Evolutionary conservation across 2,113 vertebrate species (phyloP).

Genomic region (Chionis minor): DNA sequence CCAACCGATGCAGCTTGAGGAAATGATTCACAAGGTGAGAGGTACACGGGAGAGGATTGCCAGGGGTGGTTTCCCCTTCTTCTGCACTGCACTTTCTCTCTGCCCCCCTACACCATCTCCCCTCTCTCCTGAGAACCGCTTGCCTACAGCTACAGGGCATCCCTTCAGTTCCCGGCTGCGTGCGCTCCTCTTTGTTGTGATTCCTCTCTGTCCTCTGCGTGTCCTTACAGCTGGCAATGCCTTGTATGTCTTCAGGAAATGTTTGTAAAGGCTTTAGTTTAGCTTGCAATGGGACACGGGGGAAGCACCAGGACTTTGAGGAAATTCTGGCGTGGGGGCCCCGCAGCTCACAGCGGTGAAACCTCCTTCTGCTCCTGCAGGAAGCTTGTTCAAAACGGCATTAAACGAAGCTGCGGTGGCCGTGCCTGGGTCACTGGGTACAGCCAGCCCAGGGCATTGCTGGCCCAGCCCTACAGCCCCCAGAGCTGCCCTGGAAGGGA

Average conservation of each 20-base stretch:
- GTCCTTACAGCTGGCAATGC: slow-evolving; percentile 18
- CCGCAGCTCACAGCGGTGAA: neutral
- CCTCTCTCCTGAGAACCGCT: neutral
- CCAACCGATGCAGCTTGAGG: neutral
- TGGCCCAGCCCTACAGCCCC: neutral
- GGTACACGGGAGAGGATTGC: neutral
- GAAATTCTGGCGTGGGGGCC: neutral
- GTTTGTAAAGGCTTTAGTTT: neutral
- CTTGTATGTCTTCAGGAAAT: neutral
- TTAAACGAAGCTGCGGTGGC: neutral
- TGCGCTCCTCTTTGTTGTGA: neutral
- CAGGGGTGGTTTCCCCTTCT: neutral
- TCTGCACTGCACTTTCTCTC: neutral
- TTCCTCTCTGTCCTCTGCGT: neutral
- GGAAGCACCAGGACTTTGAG: neutral
- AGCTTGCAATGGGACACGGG: neutral
- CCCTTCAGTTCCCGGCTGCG: neutral
- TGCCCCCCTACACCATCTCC: neutral
- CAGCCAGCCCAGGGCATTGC: neutral
- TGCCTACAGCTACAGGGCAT: neutral
- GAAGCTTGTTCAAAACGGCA: neutral
- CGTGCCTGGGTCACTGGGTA: neutral
- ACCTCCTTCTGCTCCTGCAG: neutral
- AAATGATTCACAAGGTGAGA: neutral
- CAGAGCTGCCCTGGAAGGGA: neutral